These are phyloP conservation scores for Chelonus formosanus DNA, from an alignment of 2,888 invertebrate genomes.

Conservation along the genomic window DNA sequence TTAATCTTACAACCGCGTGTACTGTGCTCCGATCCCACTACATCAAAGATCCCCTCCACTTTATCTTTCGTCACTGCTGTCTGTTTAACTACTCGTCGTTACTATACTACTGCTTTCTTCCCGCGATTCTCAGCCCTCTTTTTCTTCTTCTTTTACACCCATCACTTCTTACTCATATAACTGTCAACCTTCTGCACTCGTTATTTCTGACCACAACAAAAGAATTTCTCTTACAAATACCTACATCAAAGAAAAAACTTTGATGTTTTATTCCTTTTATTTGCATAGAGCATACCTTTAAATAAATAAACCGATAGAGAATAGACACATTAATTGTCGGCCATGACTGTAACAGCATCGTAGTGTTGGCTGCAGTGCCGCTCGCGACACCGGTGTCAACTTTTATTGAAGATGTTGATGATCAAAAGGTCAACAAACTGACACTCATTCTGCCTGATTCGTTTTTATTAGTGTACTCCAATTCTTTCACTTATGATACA, in stretches of 20 bases:
- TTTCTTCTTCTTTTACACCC: constrained; percentile 5
- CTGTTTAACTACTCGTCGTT: background rate
- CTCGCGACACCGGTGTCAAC: constrained; percentile 2
- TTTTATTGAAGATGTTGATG: background rate
- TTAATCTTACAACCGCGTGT: constrained; percentile 12
- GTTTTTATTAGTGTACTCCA: background rate
- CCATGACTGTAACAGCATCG: constrained; percentile 46
- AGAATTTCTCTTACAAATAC: no score
- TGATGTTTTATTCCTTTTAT: background rate
- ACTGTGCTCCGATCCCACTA: background rate
- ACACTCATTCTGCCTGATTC: background rate
- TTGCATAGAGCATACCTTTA: background rate
- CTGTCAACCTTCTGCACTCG: no score
- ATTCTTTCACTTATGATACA: background rate
- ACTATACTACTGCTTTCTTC: constrained; percentile 17
- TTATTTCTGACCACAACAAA: no score
- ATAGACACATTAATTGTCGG: constrained; percentile 35
- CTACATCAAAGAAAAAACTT: no score
- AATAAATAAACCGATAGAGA: background rate
- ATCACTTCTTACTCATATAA: no score
- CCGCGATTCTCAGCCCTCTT: constrained; percentile 2
- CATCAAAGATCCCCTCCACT: background rate
- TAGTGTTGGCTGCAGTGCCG: background rate
- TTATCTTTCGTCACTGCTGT: constrained; percentile 5
- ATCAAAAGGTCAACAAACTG: constrained; percentile 2